These are phyloP conservation scores for Anhinga anhinga DNA, from an alignment of 2,113 vertebrate genomes.

Conservation along the genomic window DNA sequence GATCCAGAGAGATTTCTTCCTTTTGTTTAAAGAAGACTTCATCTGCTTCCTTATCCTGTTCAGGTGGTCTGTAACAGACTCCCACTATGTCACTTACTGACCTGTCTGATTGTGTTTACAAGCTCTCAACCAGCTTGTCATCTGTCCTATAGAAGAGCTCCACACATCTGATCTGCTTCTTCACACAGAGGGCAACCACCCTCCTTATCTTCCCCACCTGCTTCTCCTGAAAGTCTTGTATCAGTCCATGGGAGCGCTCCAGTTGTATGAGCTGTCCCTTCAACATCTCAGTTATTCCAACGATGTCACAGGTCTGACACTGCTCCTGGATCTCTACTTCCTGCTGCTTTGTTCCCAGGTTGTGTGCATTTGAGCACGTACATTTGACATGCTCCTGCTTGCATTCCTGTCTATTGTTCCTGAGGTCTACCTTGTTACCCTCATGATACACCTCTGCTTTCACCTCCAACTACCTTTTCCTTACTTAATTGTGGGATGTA, in stretches of 20 bases:
- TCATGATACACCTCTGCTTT: background rate
- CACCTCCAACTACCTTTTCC: background rate
- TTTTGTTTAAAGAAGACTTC: background rate
- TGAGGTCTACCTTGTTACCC: background rate
- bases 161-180: background rate
- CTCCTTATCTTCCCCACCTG: background rate
- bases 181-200: background rate
- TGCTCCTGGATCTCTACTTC: background rate
- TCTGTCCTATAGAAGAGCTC: background rate
- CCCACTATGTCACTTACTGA: background rate
- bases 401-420: background rate
- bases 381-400: background rate
- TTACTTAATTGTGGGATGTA: background rate
- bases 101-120: background rate
- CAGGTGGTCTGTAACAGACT: background rate
- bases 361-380: fast-evolving
- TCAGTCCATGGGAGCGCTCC: background rate
- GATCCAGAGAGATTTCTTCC: background rate
- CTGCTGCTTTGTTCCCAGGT: background rate
- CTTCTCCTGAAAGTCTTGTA: background rate
- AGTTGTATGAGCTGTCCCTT: background rate
- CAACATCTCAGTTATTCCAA: background rate
- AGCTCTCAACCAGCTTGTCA: background rate
- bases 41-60: background rate
- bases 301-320: background rate